Conservation (phyloP, 1,140 invertebrate species). For the Homarus americanus region DNA sequence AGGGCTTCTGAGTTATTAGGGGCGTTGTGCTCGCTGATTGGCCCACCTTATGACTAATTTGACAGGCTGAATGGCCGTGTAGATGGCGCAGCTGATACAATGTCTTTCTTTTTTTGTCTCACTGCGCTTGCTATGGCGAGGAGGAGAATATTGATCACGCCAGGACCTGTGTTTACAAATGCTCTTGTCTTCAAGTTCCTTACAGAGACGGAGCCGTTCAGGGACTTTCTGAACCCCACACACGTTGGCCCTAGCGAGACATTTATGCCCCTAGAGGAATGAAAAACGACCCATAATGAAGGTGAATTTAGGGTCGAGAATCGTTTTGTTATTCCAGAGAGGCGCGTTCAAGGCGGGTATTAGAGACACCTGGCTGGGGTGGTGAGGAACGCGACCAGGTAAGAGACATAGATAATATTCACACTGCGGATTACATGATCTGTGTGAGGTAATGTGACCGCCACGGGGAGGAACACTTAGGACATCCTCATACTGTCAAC, state of each 20-base stretch:
- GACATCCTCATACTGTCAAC: neutral
- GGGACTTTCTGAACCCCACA: neutral
- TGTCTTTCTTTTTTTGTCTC: neutral
- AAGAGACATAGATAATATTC: neutral
- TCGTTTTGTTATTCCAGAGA: neutral
- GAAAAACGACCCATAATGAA: neutral
- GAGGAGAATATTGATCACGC: neutral
- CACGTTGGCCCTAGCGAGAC: slow-evolving; percentile 8
- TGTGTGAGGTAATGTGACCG: neutral
- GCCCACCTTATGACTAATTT: slow-evolving; percentile 48
- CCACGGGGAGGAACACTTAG: neutral
- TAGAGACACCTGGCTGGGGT: neutral
- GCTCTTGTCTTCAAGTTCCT: neutral
- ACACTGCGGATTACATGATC: neutral
- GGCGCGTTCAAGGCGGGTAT: neutral
- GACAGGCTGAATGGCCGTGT: slow-evolving; percentile 26
- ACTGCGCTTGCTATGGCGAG: neutral
- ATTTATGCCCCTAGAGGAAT: neutral
- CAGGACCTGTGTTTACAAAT: neutral
- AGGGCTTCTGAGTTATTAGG: slow-evolving; percentile 19
- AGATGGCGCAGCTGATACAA: slow-evolving; percentile 8
- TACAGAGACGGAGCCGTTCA: neutral
- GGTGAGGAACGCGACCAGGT: no score
- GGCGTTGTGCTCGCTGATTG: slow-evolving; percentile 15
- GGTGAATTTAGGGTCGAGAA: neutral